Conservation (phyloP, 1,140 invertebrate genomes). For the Teleogryllus occipitalis region DNA sequence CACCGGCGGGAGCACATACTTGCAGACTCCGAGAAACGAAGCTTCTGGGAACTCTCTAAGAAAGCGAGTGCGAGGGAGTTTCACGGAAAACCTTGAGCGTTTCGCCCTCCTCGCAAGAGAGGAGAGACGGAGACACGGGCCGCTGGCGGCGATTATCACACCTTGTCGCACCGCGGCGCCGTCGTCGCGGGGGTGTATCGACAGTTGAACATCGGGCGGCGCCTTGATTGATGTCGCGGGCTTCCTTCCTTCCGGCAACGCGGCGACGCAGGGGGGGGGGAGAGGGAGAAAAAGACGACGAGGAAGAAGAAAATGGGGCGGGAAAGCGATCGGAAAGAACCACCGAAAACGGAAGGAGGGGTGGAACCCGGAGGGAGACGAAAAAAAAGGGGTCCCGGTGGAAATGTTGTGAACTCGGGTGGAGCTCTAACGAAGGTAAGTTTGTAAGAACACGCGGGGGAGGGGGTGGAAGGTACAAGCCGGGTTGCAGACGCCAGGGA, state of each 20-base stretch:
- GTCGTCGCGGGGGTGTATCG: not conserved
- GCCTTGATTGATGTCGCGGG: not conserved
- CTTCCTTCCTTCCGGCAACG: not conserved
- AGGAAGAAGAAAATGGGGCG: too few species aligned
- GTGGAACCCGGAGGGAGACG: not conserved
- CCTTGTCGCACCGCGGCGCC: not conserved
- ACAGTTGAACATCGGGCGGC: not conserved
- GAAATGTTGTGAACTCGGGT: not conserved
- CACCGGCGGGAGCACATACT: not conserved
- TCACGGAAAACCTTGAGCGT: too few species aligned
- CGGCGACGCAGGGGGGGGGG: too few species aligned
- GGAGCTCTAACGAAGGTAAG: not conserved
- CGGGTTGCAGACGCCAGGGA: too few species aligned
- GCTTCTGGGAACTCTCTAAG: too few species aligned
- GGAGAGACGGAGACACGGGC: too few species aligned
- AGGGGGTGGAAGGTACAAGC: too few species aligned
- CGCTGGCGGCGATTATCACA: not conserved
- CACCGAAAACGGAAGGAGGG: not conserved
- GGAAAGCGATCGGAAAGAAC: conserved; percentile 3
- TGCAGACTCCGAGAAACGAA: not conserved
- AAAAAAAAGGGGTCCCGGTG: not conserved
- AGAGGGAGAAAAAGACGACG: too few species aligned
- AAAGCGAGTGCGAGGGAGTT: too few species aligned
- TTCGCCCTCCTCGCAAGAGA: not conserved
- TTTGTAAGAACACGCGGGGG: not conserved